Conservation (phyloP, 1,140 invertebrate genomes). For the Macrostomum lignano region DNA sequence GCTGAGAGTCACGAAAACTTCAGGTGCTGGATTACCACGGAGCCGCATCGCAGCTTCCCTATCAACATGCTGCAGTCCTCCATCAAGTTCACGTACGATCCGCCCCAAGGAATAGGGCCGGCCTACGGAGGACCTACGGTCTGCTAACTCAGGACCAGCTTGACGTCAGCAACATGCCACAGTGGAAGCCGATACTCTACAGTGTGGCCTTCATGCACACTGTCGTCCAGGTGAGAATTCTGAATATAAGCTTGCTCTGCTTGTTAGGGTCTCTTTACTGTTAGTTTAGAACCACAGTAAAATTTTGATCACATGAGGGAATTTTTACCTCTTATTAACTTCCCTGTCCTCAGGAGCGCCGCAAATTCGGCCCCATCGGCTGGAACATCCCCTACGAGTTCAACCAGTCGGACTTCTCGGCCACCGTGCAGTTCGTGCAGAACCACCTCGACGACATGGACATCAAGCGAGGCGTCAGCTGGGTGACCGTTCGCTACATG, state of each 20-base stretch:
- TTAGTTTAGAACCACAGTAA: no score
- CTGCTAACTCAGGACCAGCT: conserved; percentile 52
- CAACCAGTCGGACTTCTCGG: conserved; percentile 79
- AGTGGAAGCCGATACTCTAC: conserved; percentile 76
- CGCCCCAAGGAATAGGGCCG: conserved; percentile 63
- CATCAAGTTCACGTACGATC: conserved; percentile 89
- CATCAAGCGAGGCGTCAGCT: conserved; percentile 77
- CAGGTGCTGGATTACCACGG: conserved; percentile 80
- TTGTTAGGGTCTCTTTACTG: no score
- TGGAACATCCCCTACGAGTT: conserved; percentile 95
- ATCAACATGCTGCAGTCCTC: conserved; percentile 65
- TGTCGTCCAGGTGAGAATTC: no score
- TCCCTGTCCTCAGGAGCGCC: no score
- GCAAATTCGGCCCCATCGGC: conserved; percentile 73
- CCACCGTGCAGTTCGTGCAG: conserved; percentile 75
- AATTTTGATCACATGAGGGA: no score
- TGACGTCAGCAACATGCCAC: conserved; percentile 60
- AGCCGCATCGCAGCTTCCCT: conserved; percentile 67
- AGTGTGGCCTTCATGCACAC: conserved; percentile 55
- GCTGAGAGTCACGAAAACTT: conserved; percentile 47
- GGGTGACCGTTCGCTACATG: conserved; percentile 90
- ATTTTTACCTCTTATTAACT: no score
- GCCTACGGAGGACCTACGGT: conserved; percentile 52
- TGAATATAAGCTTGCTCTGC: no score
- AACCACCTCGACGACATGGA: conserved; percentile 90